Evolutionary conservation across 2,888 invertebrate genomes (phyloP).

Genomic region (Choreutis nemorana): DNA sequence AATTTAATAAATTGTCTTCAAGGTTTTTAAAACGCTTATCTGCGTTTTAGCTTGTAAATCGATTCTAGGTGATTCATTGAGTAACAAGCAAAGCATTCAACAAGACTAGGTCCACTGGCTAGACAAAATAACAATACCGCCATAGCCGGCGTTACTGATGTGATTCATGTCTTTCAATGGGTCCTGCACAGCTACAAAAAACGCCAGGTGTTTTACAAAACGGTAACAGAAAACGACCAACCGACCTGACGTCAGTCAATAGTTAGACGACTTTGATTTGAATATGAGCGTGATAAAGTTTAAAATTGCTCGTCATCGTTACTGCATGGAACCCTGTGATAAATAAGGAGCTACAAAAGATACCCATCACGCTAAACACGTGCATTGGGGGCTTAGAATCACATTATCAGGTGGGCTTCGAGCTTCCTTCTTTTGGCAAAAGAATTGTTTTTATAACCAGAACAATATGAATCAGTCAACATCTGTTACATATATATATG

Average conservation of each 20-base stretch:
- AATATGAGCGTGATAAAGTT: conserved; percentile 20
- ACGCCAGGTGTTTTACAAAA: conserved; percentile 56
- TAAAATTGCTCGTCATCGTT: conserved; percentile 26
- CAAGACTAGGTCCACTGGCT: conserved; percentile 19
- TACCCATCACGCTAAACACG: conserved; percentile 50
- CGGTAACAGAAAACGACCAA: conserved; percentile 37
- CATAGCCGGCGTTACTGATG: conserved; percentile 32
- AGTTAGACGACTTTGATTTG: conserved; percentile 22
- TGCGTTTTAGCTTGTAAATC: too few species aligned
- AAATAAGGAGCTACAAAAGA: conserved; percentile 35
- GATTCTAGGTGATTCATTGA: too few species aligned
- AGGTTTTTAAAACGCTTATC: too few species aligned
- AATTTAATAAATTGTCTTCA: too few species aligned
- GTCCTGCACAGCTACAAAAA: conserved; percentile 46
- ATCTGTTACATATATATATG: too few species aligned
- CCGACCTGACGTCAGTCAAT: conserved; percentile 27
- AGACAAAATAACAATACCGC: conserved; percentile 11
- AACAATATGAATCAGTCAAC: too few species aligned
- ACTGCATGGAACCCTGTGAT: conserved; percentile 31
- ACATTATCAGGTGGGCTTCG: conserved; percentile 50
- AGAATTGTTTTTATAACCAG: too few species aligned
- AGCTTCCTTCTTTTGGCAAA: conserved; percentile 20
- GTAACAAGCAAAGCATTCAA: too few species aligned
- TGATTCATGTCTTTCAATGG: conserved; percentile 50
- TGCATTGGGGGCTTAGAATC: conserved; percentile 42